Base-by-base conservation (phyloP, 1,140 invertebrate species). In the Tenebrio molitor region DNA sequence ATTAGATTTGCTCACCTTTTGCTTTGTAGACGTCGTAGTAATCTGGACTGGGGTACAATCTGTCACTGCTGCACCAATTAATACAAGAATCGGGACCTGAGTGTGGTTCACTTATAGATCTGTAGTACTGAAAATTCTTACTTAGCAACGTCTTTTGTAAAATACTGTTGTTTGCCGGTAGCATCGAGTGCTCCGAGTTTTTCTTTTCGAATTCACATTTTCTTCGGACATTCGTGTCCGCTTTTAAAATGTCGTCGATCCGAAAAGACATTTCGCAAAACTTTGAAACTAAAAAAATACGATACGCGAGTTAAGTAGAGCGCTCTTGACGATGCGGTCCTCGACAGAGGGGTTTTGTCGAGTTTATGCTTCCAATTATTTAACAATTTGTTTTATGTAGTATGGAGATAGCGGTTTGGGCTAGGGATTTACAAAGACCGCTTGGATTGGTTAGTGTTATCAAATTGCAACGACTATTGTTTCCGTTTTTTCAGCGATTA, bases 221-320 rank as follows among this genome's bases (percentile, higher is more conserved):
- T n/a, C n/a, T n/a, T n/a, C n/a, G n/a, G n/a, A n/a, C n/a, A n/a
- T n/a, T n/a, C n/a, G n/a, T 19, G 36, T 75, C 74, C 29, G 46
- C 72, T 69, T 73, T 77, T 58, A 77, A 69, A 62, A 77, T 75
- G 17, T 77, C 71, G 7, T 75, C 74, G 7, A 77, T 77, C 8
- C 67, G 39, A 39, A 77, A 77, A n/a, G 76, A 75, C 76, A 77
- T 77, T 34, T 65, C 46, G 10, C 15, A 29, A 39, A 39, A 12
- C 12, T 39, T 39, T 39, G 2, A 39, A 6, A 39, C n/a, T 29
- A 29, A 41, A 44, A 34, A 64, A 64, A 33, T 36, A 64, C 15
- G 15, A 64, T 29, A 62, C n/a, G n/a, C n/a, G n/a, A n/a, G n/a
- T n/a, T n/a, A 62, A 64, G 25, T 64, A 4, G 10, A 36, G 14